A percentile compares a stretch with the other conserved stretches of the same genome.
Evolutionary conservation across 2,888 invertebrate genomes (phyloP).

Genomic region (Nymphalis urticae): DNA sequence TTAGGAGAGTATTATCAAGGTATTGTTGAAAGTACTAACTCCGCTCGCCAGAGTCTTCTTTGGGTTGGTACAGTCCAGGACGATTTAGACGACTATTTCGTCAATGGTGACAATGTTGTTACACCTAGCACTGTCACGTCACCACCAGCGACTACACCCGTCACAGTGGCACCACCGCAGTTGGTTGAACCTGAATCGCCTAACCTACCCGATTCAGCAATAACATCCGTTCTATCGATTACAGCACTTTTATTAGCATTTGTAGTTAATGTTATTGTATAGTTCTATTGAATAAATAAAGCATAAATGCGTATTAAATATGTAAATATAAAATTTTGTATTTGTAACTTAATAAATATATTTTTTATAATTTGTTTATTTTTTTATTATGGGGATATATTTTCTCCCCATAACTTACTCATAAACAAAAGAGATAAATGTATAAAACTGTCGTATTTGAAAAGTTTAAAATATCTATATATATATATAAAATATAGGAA

Average conservation of each 20-base stretch:
- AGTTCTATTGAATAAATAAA: conserved; percentile 44
- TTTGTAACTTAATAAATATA: conserved; percentile 5
- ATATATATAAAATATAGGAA: no score
- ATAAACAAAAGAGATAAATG: no score
- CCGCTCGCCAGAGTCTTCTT: conserved; percentile 47
- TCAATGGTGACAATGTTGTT: conserved; percentile 43
- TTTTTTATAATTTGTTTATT: neutral
- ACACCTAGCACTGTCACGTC: conserved; percentile 32
- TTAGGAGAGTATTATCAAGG: conserved; percentile 47
- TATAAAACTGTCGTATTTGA: no score
- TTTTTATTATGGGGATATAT: neutral
- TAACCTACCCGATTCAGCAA: conserved; percentile 54
- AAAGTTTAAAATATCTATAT: no score
- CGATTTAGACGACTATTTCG: conserved; percentile 56
- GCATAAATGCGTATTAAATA: conserved; percentile 10
- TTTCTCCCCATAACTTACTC: no score
- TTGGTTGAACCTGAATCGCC: conserved; percentile 56
- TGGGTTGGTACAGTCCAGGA: conserved; percentile 49
- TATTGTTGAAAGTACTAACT: conserved; percentile 47
- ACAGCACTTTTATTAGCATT: conserved; percentile 48
- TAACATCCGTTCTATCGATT: conserved; percentile 51
- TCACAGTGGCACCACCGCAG: conserved; percentile 41
- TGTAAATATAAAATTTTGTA: neutral
- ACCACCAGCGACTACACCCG: conserved; percentile 28
- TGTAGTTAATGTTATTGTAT: conserved; percentile 52